Base-by-base conservation (phyloP, 2,797 vertebrate genomes). In the Ctenopoma multispine region DNA sequence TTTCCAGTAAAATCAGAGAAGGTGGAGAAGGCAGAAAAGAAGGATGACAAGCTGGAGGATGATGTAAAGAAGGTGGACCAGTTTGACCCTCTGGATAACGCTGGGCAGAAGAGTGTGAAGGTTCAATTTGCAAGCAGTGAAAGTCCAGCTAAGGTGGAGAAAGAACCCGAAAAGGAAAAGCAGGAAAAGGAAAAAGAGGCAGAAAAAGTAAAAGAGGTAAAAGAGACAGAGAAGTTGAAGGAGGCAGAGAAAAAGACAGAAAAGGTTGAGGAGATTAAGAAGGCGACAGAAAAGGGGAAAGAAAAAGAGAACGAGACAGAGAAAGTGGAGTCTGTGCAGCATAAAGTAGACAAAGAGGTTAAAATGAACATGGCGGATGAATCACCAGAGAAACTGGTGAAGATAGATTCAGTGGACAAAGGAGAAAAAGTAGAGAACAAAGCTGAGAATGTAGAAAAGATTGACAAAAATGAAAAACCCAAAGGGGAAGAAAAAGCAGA, bases 1-100 rank as follows among this genome's bases (percentile, higher is more conserved):
- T 69, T 41, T 70, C 2, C 79, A 92, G 91, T 81, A 31, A 90
- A 88, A 80, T 70, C 90, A 13, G 86, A 93, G 54, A 82, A 75
- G 23, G 83, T 46, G 50, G 85, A 87, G 31, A 90, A 87, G 41
- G 38, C 67, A 1, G 87, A 79, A 36, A 79, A 84, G 58, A 72
- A 82, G 57, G 79, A 81, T 7, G 76, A 86, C 24, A 86, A 85
- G 29, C 9, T 43, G 8, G 82, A 84, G 11, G 84, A 86, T 18
- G 24, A 31, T 0, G 7, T 60, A 1, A 87, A 87, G 76, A 83
- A 59, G 15, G 57, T 56, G 15, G 82, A 88, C 18, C 4, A 58
- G n/a, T 81, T 67, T 12, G 76, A 81, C n/a, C 47, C 66, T 5
- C 21, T 67, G 57, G 80, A 86, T 24, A 79, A 81, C 51, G 18